These are phyloP conservation scores for Botrylloides violaceus DNA, from an alignment of 23 tunicate species.

Conservation along the genomic window DNA sequence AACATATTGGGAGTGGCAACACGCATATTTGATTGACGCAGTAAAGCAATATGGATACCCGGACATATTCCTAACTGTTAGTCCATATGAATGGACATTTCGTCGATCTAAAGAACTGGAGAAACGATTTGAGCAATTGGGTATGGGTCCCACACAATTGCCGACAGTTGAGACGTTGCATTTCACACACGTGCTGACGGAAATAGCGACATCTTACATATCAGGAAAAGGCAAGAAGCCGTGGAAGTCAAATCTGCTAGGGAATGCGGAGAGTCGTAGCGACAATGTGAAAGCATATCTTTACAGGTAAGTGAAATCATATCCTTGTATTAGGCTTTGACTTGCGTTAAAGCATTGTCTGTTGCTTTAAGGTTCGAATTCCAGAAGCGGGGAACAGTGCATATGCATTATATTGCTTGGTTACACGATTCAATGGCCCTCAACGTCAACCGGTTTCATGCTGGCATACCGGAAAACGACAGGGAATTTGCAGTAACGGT, in stretches of 20 bases:
- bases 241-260: not conserved
- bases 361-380: not conserved
- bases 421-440: not conserved
- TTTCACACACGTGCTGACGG: not conserved
- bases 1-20: not conserved
- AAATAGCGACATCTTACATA: not conserved
- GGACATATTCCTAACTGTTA: not conserved
- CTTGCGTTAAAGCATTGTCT: not conserved
- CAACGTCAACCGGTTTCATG: not conserved
- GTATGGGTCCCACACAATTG: not conserved
- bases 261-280: not conserved
- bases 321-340: too few relatives aligned
- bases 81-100: not conserved
- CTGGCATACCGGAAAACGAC: not conserved
- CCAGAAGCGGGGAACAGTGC: constrained; percentile 11
- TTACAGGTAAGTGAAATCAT: too few relatives aligned
- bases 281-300: not conserved
- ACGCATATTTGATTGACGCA: not conserved
- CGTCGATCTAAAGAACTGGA: not conserved
- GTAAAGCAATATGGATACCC: not conserved
- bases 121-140: not conserved
- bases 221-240: not conserved
- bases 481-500: not conserved
- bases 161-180: not conserved
- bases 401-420: constrained; percentile 9